Conservation (phyloP, 1,140 invertebrate genomes). For the Camponotus floridanus region DNA sequence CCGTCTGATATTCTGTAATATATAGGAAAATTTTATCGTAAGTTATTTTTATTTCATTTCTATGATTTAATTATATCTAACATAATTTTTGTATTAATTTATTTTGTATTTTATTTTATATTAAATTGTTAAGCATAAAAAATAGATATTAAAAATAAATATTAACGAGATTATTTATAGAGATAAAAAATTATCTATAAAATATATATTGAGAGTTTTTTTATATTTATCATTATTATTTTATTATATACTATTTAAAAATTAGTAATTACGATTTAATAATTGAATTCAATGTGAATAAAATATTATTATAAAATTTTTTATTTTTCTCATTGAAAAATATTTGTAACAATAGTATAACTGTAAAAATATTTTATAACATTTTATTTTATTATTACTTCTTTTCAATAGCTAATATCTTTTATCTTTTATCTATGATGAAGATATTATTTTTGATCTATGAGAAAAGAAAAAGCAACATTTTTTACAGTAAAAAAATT, state of each 20-base stretch:
- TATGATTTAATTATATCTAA: not conserved
- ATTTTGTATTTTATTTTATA: not conserved
- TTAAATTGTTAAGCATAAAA: not conserved
- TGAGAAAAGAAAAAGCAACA: not conserved
- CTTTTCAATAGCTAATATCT: not conserved
- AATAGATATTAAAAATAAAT: not conserved
- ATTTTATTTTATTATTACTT: not conserved
- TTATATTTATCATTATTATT: not conserved
- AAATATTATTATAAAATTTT: not conserved
- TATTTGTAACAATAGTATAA: not conserved
- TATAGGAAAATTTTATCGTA: slow-evolving; percentile 12
- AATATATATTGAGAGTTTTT: not conserved
- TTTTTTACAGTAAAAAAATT: too few species aligned
- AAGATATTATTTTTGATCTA: not conserved
- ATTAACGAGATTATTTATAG: not conserved
- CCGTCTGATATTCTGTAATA: not conserved
- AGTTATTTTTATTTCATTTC: not conserved
- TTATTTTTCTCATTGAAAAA: not conserved
- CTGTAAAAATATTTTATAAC: not conserved
- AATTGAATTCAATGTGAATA: too few species aligned
- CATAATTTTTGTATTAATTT: not conserved
- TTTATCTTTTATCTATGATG: not conserved
- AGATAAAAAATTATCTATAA: not conserved
- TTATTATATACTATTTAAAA: too few species aligned
- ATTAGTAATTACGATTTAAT: too few species aligned